A percentile compares a stretch with the other conserved stretches of the same genome.
Conservation (phyloP, 2,113 vertebrate species). For the Lethenteron reissneri region DNA sequence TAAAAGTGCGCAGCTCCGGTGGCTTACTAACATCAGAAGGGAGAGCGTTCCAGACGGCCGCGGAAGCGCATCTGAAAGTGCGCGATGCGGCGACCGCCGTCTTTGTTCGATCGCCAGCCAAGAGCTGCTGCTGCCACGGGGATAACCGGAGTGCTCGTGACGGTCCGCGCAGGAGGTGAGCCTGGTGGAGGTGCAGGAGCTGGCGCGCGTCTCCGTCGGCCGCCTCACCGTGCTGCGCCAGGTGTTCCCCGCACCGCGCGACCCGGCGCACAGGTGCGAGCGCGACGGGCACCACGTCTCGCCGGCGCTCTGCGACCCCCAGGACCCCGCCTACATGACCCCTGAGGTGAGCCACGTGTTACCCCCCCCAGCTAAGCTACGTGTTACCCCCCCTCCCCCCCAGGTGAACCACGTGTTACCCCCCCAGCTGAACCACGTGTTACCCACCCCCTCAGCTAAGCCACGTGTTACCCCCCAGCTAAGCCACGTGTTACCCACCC, state of each 20-base stretch:
- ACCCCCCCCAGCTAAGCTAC: conserved; percentile 59
- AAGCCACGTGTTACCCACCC: conserved; percentile 32
- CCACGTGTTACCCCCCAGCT: not conserved
- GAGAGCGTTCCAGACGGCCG: too few relatives aligned
- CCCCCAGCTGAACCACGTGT: conserved; percentile 26
- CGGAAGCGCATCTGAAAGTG: too few relatives aligned
- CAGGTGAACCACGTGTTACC: not conserved
- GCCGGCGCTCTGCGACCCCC: conserved; percentile 77
- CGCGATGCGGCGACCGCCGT: too few relatives aligned
- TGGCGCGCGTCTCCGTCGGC: conserved; percentile 87
- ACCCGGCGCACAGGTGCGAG: conserved; percentile 70
- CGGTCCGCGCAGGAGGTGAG: conserved; percentile 51
- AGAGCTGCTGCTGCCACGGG: too few relatives aligned
- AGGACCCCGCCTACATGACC: conserved; percentile 66
- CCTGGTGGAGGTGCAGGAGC: conserved; percentile 68
- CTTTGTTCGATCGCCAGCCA: too few relatives aligned
- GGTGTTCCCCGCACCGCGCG: conserved; percentile 77
- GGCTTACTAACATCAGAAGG: too few relatives aligned
- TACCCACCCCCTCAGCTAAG: conserved; percentile 79
- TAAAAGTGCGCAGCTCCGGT: too few relatives aligned
- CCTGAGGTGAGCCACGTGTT: conserved; percentile 54
- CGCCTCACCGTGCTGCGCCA: conserved; percentile 79
- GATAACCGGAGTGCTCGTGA: not conserved
- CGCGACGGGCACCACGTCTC: conserved; percentile 88
- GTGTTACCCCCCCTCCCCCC: not conserved